These are phyloP conservation scores for Nerophis ophidion DNA, from an alignment of 2,113 vertebrate species.

Conservation along the genomic window DNA sequence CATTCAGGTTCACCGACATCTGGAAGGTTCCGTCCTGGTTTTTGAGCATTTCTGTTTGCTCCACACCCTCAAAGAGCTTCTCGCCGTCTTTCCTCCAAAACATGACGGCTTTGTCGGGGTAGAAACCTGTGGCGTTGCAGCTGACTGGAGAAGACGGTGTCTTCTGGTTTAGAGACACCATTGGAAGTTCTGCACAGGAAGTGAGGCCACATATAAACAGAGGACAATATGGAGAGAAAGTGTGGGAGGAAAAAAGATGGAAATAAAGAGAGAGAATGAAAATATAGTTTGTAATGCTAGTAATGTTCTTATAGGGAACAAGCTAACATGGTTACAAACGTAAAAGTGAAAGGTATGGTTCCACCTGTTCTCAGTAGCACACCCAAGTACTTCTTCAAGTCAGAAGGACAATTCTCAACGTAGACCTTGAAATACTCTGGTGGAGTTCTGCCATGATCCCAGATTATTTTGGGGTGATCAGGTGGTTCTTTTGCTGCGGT, in stretches of 20 bases:
- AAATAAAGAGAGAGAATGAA: neutral
- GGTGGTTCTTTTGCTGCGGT: too few species aligned
- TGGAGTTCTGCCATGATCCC: too few species aligned
- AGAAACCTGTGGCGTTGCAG: constrained; percentile 41
- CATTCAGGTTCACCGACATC: constrained; percentile 24
- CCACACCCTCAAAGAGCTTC: constrained; percentile 34
- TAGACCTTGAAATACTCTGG: too few species aligned
- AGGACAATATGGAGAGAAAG: neutral
- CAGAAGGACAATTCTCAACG: constrained; percentile 18
- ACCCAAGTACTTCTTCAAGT: constrained; percentile 35
- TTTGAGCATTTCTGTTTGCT: constrained; percentile 27
- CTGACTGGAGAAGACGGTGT: constrained; percentile 29
- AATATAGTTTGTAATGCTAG: neutral
- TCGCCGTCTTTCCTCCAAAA: constrained; percentile 6
- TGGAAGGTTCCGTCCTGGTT: constrained; percentile 52
- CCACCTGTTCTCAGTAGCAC: constrained; percentile 26
- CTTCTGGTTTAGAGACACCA: constrained; percentile 28
- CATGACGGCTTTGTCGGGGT: constrained; percentile 15
- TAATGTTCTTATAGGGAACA: neutral
- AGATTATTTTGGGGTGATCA: too few species aligned
- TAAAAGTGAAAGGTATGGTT: neutral
- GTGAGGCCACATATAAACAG: neutral
- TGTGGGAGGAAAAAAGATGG: neutral
- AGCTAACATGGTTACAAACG: neutral
- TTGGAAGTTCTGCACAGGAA: neutral